Conservation (phyloP, 2,113 vertebrate species). For the Chionomys nivalis region DNA sequence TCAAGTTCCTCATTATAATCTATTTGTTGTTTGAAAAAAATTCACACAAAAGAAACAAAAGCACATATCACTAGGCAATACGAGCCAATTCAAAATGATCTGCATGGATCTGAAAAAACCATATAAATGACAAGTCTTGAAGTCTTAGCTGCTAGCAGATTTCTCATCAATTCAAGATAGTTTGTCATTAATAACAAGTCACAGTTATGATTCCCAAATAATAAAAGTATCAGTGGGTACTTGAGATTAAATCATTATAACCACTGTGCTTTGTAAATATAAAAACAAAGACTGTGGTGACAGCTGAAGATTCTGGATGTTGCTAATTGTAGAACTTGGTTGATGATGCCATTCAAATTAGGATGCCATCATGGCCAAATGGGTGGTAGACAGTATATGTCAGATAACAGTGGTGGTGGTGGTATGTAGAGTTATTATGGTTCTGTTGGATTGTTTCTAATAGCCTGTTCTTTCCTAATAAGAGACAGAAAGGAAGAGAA, state of each 20-base stretch:
- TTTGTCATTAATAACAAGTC: not conserved
- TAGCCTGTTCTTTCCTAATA: not conserved
- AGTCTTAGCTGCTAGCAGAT: not conserved
- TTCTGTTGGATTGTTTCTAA: not conserved
- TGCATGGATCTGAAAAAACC: not conserved
- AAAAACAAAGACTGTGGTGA: not conserved
- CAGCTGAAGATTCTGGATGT: not conserved
- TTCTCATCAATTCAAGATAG: not conserved
- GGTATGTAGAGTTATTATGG: too few species aligned
- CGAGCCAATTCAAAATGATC: conserved; percentile 2
- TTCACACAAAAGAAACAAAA: not conserved
- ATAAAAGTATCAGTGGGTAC: conserved; percentile 8
- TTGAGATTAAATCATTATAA: not conserved
- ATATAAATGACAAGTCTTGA: not conserved
- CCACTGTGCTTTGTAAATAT: not conserved
- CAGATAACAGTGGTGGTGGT: not conserved
- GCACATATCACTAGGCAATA: not conserved
- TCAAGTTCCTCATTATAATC: not conserved
- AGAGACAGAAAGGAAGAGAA: not conserved
- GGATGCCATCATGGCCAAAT: too few species aligned
- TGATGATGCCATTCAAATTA: not conserved
- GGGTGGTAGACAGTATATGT: too few species aligned
- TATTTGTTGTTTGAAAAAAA: conserved; percentile 48
- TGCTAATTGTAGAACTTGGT: not conserved
- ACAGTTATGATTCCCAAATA: not conserved